These are phyloP conservation scores for Operophtera brumata DNA, from an alignment of 2,888 invertebrate species.

Conservation along the genomic window DNA sequence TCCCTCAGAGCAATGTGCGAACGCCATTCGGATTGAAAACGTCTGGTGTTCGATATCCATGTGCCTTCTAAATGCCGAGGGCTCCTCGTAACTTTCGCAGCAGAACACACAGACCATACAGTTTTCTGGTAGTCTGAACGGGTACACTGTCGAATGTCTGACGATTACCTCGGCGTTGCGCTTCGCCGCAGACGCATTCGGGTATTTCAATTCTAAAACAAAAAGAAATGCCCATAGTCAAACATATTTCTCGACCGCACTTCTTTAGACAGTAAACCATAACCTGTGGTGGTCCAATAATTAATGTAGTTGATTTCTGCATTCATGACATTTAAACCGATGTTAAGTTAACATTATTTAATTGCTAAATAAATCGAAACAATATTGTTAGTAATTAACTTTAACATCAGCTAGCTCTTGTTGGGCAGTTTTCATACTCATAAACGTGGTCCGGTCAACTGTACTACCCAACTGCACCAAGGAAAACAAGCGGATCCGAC, in stretches of 20 bases:
- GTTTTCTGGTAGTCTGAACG: slow-evolving; percentile 70
- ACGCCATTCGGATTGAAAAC: slow-evolving; percentile 60
- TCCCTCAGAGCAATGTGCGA: slow-evolving; percentile 61
- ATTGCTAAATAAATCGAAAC: no score
- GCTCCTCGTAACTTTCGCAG: slow-evolving; percentile 60
- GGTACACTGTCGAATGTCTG: slow-evolving; percentile 71
- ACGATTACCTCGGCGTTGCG: slow-evolving; percentile 71
- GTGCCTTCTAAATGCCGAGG: slow-evolving; percentile 57
- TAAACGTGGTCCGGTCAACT: no score
- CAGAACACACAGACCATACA: slow-evolving; percentile 72
- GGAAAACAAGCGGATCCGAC: no score
- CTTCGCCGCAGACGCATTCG: slow-evolving; percentile 59
- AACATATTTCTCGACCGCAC: slow-evolving; percentile 16
- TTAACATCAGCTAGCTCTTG: no score
- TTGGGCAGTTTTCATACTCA: no score
- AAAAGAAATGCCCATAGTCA: slow-evolving; percentile 73
- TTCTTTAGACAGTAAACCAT: background rate
- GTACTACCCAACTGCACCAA: no score
- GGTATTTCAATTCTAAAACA: slow-evolving; percentile 70
- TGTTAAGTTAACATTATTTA: no score
- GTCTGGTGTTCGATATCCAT: slow-evolving; percentile 62
- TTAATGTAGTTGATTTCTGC: background rate
- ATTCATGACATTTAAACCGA: no score
- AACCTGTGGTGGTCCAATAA: background rate
- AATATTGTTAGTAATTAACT: no score